Conservation (phyloP, 2,797 vertebrate genomes). For the Sus cebifrons region DNA sequence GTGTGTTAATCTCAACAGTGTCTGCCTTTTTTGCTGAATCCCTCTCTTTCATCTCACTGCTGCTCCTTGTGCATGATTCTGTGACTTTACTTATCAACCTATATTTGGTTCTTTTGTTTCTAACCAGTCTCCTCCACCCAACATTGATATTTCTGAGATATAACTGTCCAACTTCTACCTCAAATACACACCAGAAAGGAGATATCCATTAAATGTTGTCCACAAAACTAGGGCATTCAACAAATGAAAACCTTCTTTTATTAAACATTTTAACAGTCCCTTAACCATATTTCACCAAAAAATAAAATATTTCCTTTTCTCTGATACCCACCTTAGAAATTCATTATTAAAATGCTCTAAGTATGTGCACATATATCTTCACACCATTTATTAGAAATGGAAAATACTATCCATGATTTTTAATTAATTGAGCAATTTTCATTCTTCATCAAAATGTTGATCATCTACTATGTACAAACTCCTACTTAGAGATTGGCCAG, state of each 20-base stretch:
- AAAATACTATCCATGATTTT: neutral
- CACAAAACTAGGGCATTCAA: neutral
- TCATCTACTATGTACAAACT: neutral
- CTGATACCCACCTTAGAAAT: constrained; percentile 1
- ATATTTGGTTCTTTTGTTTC: neutral
- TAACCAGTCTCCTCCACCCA: neutral
- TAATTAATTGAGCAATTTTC: neutral
- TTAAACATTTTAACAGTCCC: constrained; percentile 17
- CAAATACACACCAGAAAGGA: neutral
- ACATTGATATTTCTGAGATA: neutral
- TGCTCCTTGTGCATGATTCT: neutral
- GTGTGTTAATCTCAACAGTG: neutral
- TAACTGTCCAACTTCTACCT: neutral
- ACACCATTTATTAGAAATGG: constrained; percentile 7
- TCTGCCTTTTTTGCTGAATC: neutral
- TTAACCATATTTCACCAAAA: constrained; percentile 12
- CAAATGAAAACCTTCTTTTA: neutral
- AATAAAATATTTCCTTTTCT: neutral
- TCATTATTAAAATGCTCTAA: neutral
- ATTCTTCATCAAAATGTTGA: neutral
- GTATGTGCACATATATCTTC: neutral
- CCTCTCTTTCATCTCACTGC: neutral
- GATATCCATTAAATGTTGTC: neutral
- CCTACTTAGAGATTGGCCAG: neutral
- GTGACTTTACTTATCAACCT: neutral